Conservation (phyloP, 2,797 vertebrate species). For the Euphonia xanthogaster region DNA sequence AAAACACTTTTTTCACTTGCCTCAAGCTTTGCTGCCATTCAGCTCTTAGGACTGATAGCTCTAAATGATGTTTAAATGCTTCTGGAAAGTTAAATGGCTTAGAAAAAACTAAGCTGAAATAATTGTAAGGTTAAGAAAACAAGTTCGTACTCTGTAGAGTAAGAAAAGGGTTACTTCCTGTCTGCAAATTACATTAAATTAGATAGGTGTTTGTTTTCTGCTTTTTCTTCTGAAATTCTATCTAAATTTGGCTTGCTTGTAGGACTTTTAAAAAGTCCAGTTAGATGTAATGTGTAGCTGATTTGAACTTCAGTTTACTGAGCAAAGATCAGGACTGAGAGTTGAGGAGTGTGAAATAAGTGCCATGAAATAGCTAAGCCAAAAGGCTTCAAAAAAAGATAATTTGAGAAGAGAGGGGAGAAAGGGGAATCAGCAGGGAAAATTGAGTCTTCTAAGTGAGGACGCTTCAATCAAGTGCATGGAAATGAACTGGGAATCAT, state of each 20-base stretch:
- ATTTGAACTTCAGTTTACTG: not conserved
- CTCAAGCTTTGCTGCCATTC: not conserved
- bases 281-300: not conserved
- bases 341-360: not conserved
- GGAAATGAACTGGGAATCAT: constrained; percentile 16
- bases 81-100: not conserved
- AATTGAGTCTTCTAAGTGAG: not conserved
- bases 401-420: not conserved
- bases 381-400: not conserved
- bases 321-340: not conserved
- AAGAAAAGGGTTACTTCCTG: not conserved
- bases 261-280: not conserved
- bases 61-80: not conserved
- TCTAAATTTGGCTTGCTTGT: not conserved
- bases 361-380: not conserved
- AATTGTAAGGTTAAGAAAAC: not conserved
- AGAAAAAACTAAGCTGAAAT: not conserved
- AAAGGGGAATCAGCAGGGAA: not conserved
- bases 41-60: not conserved
- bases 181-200: not conserved
- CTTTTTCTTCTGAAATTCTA: not conserved
- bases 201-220: not conserved
- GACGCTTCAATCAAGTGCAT: not conserved
- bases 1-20: not conserved
- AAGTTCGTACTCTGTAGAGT: not conserved